These are phyloP conservation scores for Cryptosula pallasiana DNA, from an alignment of 2,888 invertebrate genomes.

Conservation along the genomic window DNA sequence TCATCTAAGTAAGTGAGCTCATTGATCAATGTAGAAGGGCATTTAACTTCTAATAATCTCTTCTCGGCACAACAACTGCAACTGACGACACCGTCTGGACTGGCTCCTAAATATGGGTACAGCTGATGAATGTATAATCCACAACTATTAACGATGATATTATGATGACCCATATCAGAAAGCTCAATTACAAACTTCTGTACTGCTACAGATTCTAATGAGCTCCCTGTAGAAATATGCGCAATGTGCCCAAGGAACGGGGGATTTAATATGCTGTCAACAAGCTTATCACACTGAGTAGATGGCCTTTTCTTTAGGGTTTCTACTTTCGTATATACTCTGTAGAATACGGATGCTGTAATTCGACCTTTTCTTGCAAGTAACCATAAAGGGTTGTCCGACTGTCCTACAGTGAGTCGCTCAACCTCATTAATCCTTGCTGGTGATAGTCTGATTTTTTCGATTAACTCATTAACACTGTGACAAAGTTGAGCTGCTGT, in stretches of 20 bases:
- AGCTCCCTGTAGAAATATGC: background rate
- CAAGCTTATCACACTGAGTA: too few species aligned
- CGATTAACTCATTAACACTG: background rate
- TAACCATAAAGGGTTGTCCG: too few species aligned
- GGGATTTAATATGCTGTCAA: too few species aligned
- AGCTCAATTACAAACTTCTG: too few species aligned
- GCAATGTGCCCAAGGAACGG: background rate
- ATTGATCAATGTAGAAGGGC: background rate
- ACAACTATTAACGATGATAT: background rate
- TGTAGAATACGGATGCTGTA: background rate
- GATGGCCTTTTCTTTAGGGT: background rate
- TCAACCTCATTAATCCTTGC: background rate
- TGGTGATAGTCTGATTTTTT: background rate
- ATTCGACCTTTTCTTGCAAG: too few species aligned
- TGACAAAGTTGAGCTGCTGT: too few species aligned
- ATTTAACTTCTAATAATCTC: background rate
- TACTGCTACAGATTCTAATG: too few species aligned
- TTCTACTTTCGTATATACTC: background rate
- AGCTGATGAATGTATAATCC: background rate
- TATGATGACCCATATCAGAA: too few species aligned
- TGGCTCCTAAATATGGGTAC: background rate
- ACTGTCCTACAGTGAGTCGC: too few species aligned
- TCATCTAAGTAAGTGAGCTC: background rate
- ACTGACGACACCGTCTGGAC: background rate
- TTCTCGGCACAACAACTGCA: background rate